Evolutionary conservation across 1,140 invertebrate genomes (phyloP).

Genomic region (Riptortus pedestris): DNA sequence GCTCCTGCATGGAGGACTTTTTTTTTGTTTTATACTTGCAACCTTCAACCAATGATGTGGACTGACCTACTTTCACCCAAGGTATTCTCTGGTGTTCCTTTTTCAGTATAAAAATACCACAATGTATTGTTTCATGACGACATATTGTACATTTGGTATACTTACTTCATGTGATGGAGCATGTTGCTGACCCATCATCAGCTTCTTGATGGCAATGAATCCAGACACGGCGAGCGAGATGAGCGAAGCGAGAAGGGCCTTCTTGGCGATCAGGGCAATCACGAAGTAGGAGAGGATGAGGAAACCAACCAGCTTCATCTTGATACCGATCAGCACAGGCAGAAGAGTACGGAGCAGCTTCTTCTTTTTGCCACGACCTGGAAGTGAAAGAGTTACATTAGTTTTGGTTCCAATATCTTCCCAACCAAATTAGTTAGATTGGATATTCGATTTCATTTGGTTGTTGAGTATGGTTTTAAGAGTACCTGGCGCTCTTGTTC

Average conservation of each 20-base stretch:
- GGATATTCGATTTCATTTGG: too few species aligned
- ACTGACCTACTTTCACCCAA: too few species aligned
- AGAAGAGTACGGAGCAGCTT: slow-evolving; percentile 47
- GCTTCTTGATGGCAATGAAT: slow-evolving; percentile 45
- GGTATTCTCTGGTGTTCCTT: too few species aligned
- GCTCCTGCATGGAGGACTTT: too few species aligned
- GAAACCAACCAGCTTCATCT: slow-evolving; percentile 48
- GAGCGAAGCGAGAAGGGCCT: slow-evolving; percentile 49
- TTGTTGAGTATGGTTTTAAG: too few species aligned
- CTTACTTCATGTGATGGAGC: slow-evolving; percentile 22
- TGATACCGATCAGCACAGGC: slow-evolving; percentile 47
- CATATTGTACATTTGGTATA: too few species aligned
- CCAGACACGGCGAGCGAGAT: slow-evolving; percentile 51
- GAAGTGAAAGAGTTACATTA: slow-evolving; percentile 24
- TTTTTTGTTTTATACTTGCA: too few species aligned
- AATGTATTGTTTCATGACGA: too few species aligned
- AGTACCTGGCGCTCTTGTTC: too few species aligned
- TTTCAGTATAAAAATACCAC: too few species aligned
- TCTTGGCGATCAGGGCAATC: slow-evolving; percentile 52
- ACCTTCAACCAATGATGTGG: too few species aligned
- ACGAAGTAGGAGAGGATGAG: slow-evolving; percentile 47
- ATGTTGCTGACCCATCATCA: slow-evolving; percentile 34
- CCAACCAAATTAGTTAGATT: too few species aligned
- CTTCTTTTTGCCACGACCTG: slow-evolving; percentile 49
- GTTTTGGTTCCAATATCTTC: neutral